Evolutionary conservation across 2,113 vertebrate species (phyloP).

Genomic region (Apteryx owenii): DNA sequence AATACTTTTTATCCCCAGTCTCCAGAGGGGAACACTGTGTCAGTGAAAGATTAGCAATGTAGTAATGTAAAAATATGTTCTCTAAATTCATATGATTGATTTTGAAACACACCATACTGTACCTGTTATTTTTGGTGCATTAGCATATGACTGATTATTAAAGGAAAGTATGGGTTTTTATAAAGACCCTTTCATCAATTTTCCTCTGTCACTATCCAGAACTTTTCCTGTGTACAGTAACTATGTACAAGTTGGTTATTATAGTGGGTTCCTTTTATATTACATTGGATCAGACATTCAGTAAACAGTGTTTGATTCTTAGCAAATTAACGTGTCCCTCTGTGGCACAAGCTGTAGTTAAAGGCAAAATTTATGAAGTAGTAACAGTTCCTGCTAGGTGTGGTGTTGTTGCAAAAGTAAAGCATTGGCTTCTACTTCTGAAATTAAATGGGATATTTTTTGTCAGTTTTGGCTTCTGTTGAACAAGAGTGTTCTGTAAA

Average conservation of each 20-base stretch:
- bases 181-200: not conserved
- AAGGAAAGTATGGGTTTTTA: conserved; percentile 18
- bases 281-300: not conserved
- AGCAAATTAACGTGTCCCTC: conserved; percentile 1
- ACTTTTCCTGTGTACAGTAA: conserved; percentile 14
- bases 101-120: conserved; percentile 4
- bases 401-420: conserved; percentile 35
- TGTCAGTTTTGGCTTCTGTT: conserved; percentile 47
- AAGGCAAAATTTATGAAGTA: conserved; percentile 40
- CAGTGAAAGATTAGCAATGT: conserved; percentile 7
- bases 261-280: not conserved
- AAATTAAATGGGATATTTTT: conserved; percentile 46
- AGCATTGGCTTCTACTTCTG: conserved; percentile 46
- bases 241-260: not conserved
- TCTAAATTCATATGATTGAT: not conserved
- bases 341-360: conserved; percentile 8
- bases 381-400: conserved; percentile 17
- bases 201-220: not conserved
- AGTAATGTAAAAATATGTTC: conserved; percentile 39
- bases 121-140: conserved; percentile 17
- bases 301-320: conserved; percentile 29
- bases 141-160: not conserved
- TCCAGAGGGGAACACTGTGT: not conserved
- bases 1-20: not conserved
- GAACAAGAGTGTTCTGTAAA: conserved; percentile 51